Percentiles rank a stretch among this genome's conserved stretches.
These are phyloP conservation scores for Luperina nickerlii DNA, from an alignment of 2,888 invertebrate genomes.

Conservation along the genomic window DNA sequence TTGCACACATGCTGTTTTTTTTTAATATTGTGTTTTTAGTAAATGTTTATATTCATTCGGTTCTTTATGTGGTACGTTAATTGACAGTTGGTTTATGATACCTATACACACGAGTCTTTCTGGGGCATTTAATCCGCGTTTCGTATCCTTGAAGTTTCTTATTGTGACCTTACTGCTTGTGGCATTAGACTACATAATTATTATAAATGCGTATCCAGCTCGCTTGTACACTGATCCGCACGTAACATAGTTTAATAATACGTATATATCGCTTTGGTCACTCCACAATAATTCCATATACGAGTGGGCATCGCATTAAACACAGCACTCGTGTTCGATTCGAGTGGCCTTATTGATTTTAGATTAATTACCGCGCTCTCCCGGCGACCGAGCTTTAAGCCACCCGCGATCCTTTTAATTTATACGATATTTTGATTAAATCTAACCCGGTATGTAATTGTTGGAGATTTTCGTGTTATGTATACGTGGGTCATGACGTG, in stretches of 20 bases:
- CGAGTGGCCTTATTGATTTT: constrained; percentile 70
- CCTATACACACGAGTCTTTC: neutral
- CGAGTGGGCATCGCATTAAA: constrained; percentile 53
- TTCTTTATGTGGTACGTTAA: neutral
- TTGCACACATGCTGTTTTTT: too few species aligned
- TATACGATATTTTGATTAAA: constrained; percentile 51
- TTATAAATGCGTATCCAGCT: neutral
- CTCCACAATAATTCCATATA: constrained; percentile 49
- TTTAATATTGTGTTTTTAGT: neutral
- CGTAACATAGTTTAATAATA: constrained; percentile 17
- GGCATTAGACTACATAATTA: neutral
- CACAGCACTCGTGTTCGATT: constrained; percentile 51
- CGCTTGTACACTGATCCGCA: neutral
- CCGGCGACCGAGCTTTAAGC: constrained; percentile 50
- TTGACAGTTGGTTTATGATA: neutral
- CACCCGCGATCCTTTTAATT: constrained; percentile 43
- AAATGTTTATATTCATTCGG: neutral
- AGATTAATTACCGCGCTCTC: constrained; percentile 70
- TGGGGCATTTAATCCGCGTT: neutral
- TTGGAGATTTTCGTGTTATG: constrained; percentile 3
- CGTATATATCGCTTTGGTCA: constrained; percentile 24
- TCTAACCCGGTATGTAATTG: constrained; percentile 36
- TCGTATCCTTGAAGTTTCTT: neutral
- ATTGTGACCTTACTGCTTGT: neutral
- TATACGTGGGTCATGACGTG: neutral